phyloP scores from a whole-genome alignment of 2,797 vertebrate species.

The Acrossocheilus wenchowensis region DNA sequence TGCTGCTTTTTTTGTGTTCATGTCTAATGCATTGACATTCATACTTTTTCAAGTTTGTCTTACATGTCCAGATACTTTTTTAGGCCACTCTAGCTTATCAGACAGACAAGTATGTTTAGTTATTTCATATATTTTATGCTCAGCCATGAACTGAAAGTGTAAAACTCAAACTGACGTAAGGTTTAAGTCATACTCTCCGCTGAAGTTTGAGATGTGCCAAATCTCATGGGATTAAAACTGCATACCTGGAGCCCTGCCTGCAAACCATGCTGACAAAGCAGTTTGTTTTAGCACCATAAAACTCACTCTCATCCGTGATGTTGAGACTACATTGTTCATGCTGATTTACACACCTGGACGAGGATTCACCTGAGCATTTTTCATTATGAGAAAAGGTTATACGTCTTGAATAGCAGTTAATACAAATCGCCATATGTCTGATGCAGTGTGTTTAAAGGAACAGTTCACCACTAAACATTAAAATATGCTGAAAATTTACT shows the following conservation, averaged over 20 bases:
- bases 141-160: neutral
- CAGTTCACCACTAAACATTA: neutral
- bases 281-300: neutral
- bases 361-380: neutral
- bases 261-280: neutral
- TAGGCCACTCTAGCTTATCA: neutral
- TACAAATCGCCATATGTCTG: neutral
- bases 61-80: neutral
- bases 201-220: neutral
- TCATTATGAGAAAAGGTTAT: neutral
- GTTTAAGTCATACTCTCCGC: neutral
- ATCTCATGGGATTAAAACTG: neutral
- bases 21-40: neutral
- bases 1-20: neutral
- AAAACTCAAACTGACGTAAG: neutral
- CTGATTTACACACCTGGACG: slow-evolving; percentile 6
- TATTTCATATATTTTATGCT: neutral
- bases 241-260: neutral
- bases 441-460: neutral
- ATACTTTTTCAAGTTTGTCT: neutral
- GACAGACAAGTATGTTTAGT: neutral
- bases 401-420: neutral
- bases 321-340: neutral
- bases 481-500: neutral
- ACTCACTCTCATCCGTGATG: neutral